Evolutionary conservation across 2,113 vertebrate species (phyloP), one percentile per base, ranked within the genome.

Genomic region (Trachemys scripta): DNA sequence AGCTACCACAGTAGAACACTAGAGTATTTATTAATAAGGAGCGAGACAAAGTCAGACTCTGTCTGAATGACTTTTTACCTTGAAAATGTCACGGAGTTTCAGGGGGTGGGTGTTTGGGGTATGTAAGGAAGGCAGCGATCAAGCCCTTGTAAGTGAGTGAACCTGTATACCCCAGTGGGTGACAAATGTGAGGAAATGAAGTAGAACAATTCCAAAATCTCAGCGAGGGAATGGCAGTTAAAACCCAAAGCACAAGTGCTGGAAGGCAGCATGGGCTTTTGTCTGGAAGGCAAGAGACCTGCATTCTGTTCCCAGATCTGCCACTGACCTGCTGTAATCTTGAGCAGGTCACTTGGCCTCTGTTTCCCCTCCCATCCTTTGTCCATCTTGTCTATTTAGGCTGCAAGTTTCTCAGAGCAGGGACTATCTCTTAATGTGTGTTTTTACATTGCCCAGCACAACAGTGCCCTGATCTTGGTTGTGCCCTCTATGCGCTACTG

Each of bases 1-100:
- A 88, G 89, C 81, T 69, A 94, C 87, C 85, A 94, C 92, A 95
- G 92, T 19, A 5, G 81, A 84, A 45, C 14, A 69, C 17, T 69
- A 19, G 65, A 69, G 65, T 69, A 69, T 69, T 59, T 59, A 27
- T 29, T 59, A 59, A 59, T 25, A 59, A 59, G 10, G 56, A 59
- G 56, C 56, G 12, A 59, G 9, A 27, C 24, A 59, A 59, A 12
- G 56, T 59, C 56, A 59, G 56, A 59, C 25, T 29, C 56, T 25
- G 25, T 57, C 25, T 59, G 56, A 1, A 0, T 76, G 59, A 72
- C 17, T 90, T 53, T 92, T n/a, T 51, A 82, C 89, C 84, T 59
- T 81, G 12, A 76, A 78, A 89, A 88, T 1, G 19, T 76, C 56
- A n/a, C 13, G 54, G 76, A 35, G 29, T 13, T 1, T 3, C 75